Conservation (phyloP, 1,140 invertebrate species). For the Pogonognathellus flavescens region DNA sequence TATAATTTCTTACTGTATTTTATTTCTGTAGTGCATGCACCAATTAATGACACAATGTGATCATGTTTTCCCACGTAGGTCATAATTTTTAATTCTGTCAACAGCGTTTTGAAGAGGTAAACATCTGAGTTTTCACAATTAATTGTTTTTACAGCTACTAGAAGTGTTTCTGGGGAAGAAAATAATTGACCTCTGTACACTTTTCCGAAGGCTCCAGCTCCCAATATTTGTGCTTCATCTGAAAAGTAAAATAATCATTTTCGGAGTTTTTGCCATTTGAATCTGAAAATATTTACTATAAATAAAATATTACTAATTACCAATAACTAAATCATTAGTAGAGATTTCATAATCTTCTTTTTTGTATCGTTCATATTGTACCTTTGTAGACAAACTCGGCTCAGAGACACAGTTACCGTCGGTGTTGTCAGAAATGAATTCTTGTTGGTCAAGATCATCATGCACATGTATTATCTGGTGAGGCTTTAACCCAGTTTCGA, state of each 20-base stretch:
- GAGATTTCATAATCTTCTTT: too few species aligned
- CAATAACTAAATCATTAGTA: neutral
- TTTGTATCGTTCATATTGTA: slow-evolving; percentile 15
- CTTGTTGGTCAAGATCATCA: neutral
- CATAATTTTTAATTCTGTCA: slow-evolving; percentile 53
- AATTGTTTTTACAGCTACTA: slow-evolving; percentile 20
- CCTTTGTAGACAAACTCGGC: too few species aligned
- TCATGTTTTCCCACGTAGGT: slow-evolving; percentile 40
- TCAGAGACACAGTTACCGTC: neutral
- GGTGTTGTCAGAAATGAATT: neutral
- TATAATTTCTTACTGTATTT: slow-evolving; percentile 35
- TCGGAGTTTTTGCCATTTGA: too few species aligned
- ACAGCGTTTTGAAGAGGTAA: slow-evolving; percentile 22
- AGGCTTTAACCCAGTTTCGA: slow-evolving; percentile 12
- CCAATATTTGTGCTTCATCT: neutral
- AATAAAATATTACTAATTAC: too few species aligned
- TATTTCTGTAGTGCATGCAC: slow-evolving; percentile 44
- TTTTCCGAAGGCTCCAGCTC: neutral
- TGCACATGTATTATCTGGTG: neutral
- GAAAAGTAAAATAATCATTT: neutral
- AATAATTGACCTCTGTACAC: neutral
- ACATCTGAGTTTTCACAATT: slow-evolving; percentile 27
- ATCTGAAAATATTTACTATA: too few species aligned
- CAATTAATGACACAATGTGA: slow-evolving; percentile 50
- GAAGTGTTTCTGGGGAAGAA: neutral